phyloP scores from a whole-genome alignment of 2,888 invertebrate genomes.

The Agelastica alni region DNA sequence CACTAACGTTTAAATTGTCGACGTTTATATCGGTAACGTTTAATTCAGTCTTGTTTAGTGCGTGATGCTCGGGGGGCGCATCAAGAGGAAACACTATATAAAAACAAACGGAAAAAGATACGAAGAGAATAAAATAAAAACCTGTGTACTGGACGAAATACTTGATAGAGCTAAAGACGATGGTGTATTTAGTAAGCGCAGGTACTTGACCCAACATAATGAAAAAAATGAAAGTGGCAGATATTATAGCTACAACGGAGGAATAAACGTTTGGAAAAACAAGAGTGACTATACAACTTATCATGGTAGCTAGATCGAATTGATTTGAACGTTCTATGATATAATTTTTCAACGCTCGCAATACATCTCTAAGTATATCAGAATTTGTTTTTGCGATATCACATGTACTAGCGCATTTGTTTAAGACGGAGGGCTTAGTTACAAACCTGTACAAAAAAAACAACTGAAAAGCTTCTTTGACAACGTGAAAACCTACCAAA shows the following conservation, averaged over 20 bases:
- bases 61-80: no score
- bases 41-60: no score
- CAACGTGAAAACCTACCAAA: slow-evolving; percentile 22
- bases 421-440: no score
- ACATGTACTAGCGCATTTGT: no score
- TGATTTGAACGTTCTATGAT: slow-evolving; percentile 36
- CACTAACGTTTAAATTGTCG: no score
- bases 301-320: slow-evolving; percentile 31
- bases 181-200: slow-evolving; percentile 39
- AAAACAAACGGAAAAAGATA: slow-evolving; percentile 42
- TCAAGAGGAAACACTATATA: slow-evolving; percentile 38
- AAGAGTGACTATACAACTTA: slow-evolving; percentile 25
- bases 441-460: slow-evolving; percentile 29
- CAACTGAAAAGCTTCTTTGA: slow-evolving; percentile 38
- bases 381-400: no score
- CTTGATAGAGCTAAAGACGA: slow-evolving; percentile 40
- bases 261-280: slow-evolving; percentile 28
- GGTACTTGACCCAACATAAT: slow-evolving; percentile 38
- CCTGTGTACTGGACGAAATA: slow-evolving; percentile 41
- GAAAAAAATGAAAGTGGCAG: slow-evolving; percentile 36
- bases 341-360: no score
- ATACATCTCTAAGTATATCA: no score
- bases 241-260: slow-evolving; percentile 35
- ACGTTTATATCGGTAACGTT: no score
- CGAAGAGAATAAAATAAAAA: slow-evolving; percentile 42